These are phyloP conservation scores for Sisor rabdophorus DNA, from an alignment of 2,113 vertebrate genomes.

Conservation along the genomic window DNA sequence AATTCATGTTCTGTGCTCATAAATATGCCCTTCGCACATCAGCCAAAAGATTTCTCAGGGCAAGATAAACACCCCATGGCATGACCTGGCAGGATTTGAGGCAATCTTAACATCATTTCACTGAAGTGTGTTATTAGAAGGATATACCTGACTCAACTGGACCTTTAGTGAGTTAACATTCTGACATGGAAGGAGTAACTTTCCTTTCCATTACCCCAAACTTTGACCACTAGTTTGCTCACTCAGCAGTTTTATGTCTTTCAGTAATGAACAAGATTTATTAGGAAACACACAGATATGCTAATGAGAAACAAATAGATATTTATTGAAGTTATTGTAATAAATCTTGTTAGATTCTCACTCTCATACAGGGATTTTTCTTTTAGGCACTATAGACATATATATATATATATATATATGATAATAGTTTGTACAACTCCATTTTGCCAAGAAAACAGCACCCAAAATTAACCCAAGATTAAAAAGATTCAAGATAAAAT, in stretches of 20 bases:
- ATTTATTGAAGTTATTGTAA: too few relatives aligned
- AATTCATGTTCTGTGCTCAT: conserved; percentile 2
- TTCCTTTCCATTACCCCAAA: not conserved
- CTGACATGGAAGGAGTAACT: not conserved
- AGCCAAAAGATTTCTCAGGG: not conserved
- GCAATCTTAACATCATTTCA: conserved; percentile 7
- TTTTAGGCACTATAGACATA: too few relatives aligned
- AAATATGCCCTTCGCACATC: not conserved
- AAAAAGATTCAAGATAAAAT: too few relatives aligned
- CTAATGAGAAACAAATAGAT: too few relatives aligned
- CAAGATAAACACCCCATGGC: conserved; percentile 6
- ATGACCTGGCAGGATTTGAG: not conserved
- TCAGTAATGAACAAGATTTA: not conserved
- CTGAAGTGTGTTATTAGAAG: not conserved
- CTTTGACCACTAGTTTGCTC: conserved; percentile 1
- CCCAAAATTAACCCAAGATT: too few relatives aligned
- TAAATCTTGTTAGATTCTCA: too few relatives aligned
- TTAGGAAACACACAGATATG: too few relatives aligned
- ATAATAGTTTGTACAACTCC: too few relatives aligned
- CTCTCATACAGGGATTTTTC: too few relatives aligned
- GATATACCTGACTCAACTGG: conserved; percentile 5
- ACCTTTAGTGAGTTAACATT: not conserved
- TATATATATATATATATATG: too few relatives aligned
- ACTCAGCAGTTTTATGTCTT: not conserved
- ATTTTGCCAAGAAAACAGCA: too few relatives aligned